A percentile compares a stretch with the other conserved stretches of the same genome.
Evolutionary conservation across 2,113 vertebrate species (phyloP).

Genomic region (Melanerpes aurifrons): DNA sequence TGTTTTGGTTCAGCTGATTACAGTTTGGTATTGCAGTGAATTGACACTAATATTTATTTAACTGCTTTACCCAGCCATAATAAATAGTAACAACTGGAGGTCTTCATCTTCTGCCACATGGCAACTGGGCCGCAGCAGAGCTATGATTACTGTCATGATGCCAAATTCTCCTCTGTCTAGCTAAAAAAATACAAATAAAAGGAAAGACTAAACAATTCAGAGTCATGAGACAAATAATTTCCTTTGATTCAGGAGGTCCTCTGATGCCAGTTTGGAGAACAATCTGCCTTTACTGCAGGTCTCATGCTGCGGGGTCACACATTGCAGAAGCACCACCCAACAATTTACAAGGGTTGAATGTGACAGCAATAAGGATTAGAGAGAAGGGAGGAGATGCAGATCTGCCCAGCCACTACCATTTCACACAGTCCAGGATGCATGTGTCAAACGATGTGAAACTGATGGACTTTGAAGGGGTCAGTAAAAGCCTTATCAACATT

Average conservation of each 20-base stretch:
- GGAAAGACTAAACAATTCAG: not conserved
- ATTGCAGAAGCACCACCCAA: not conserved
- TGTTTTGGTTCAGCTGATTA: conserved; percentile 16
- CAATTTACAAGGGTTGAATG: not conserved
- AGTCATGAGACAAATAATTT: not conserved
- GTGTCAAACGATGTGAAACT: not conserved
- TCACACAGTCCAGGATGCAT: accelerated
- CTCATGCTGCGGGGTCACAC: not conserved
- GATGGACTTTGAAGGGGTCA: not conserved
- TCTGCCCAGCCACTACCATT: not conserved
- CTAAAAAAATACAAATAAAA: not conserved
- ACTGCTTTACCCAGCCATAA: not conserved
- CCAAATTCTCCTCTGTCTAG: not conserved
- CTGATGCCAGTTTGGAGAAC: not conserved
- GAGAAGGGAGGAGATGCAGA: not conserved
- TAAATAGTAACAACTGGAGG: not conserved
- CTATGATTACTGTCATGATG: not conserved
- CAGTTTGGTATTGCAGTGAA: conserved; percentile 43
- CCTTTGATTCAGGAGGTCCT: not conserved
- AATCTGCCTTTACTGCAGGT: not conserved
- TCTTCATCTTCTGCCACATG: not conserved
- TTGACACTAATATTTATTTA: conserved; percentile 30
- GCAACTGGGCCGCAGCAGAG: not conserved
- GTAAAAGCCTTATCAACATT: not conserved
- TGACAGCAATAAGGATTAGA: not conserved